phyloP scores from a whole-genome alignment of 2,797 vertebrate genomes.

The Poecilia wingei region DNA sequence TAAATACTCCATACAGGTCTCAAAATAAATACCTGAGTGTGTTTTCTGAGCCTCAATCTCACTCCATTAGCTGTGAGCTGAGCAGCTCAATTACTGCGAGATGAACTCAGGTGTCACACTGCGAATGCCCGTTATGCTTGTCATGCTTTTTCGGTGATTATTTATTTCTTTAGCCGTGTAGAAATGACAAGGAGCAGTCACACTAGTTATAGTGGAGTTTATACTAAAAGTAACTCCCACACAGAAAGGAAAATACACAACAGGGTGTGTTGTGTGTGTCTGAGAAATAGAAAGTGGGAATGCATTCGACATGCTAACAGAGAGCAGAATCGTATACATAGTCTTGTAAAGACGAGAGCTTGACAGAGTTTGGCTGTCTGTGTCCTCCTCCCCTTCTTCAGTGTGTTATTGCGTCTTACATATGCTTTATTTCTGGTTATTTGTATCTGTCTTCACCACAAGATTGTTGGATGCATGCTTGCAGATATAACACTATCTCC shows the following conservation, averaged over 20 bases:
- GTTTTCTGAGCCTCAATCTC: constrained; percentile 29
- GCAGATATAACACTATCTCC: neutral
- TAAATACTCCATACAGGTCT: constrained; percentile 37
- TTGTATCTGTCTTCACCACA: neutral
- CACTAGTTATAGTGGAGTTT: neutral
- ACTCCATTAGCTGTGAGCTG: constrained; percentile 31
- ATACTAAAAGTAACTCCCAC: neutral
- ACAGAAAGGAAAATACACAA: neutral
- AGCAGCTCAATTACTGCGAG: constrained; percentile 38
- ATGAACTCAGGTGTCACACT: constrained; percentile 41
- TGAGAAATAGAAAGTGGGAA: constrained; percentile 4
- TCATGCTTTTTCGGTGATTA: constrained; percentile 23
- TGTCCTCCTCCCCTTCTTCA: neutral
- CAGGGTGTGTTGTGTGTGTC: neutral
- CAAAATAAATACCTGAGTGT: constrained; percentile 35
- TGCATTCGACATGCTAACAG: constrained; percentile 5
- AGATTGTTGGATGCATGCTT: neutral
- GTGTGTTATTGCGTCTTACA: neutral
- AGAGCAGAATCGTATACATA: neutral
- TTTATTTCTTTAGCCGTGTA: constrained; percentile 12
- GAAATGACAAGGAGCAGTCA: constrained; percentile 11
- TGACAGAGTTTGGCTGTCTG: neutral
- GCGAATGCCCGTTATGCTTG: constrained; percentile 26
- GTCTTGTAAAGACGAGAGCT: neutral
- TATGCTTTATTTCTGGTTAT: neutral